Evolutionary conservation across 2,888 invertebrate genomes (phyloP).

Genomic region (Dichetophora obliterata): DNA sequence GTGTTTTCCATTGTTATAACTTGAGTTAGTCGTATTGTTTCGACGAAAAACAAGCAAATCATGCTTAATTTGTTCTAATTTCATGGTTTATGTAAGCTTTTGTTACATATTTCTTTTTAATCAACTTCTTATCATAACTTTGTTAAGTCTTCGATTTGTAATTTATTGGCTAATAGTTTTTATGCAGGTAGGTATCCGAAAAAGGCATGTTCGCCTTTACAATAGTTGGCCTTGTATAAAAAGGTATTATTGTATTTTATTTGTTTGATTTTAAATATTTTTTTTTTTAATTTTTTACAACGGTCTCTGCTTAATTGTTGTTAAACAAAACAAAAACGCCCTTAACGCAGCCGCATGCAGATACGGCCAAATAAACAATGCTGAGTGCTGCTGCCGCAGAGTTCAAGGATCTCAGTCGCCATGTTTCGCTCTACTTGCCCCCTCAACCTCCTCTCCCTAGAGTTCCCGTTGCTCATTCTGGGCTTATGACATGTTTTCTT

Average conservation of each 20-base stretch:
- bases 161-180: neutral
- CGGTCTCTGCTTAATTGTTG: conserved; percentile 57
- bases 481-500: conserved; percentile 41
- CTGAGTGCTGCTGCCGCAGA: conserved; percentile 41
- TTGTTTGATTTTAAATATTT: neutral
- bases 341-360: neutral
- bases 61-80: conserved; percentile 61
- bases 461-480: conserved; percentile 13
- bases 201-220: neutral
- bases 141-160: conserved; percentile 35
- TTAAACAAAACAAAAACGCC: conserved; percentile 26
- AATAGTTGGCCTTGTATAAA: conserved; percentile 33
- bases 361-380: conserved; percentile 5
- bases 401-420: conserved; percentile 48
- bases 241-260: conserved; percentile 1
- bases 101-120: conserved; percentile 1
- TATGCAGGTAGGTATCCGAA: neutral
- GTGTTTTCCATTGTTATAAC: neutral
- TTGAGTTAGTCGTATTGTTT: neutral
- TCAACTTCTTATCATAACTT: neutral
- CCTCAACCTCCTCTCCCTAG: neutral
- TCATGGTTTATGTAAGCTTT: conserved; percentile 35
- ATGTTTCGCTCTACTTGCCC: conserved; percentile 6
- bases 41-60: conserved; percentile 34
- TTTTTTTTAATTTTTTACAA: conserved; percentile 47